Percentiles rank a stretch among this genome's conserved stretches.
Conservation (phyloP, 2,113 vertebrate species). For the Hydrolagus affinis region DNA sequence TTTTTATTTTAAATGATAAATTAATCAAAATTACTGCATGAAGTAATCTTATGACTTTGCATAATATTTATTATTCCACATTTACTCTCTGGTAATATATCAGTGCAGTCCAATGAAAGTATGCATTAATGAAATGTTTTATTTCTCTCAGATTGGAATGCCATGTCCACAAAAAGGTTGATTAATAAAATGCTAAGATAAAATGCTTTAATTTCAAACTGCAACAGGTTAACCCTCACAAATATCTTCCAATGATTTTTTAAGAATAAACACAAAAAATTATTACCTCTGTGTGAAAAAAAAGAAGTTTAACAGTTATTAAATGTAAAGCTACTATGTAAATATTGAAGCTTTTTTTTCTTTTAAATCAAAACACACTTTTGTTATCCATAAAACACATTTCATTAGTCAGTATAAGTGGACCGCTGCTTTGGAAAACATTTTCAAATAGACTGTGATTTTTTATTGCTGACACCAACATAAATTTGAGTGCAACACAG, state of each 20-base stretch:
- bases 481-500: conserved; percentile 62
- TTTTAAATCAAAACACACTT: conserved; percentile 49
- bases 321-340: not conserved
- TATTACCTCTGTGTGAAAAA: not conserved
- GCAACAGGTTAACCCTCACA: not conserved
- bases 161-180: not conserved
- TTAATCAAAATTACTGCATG: too few relatives aligned
- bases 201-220: not conserved
- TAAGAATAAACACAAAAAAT: not conserved
- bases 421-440: conserved; percentile 64
- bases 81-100: too few relatives aligned
- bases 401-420: conserved; percentile 39
- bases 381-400: conserved; percentile 52
- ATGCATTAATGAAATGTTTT: too few relatives aligned
- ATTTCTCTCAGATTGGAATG: too few relatives aligned
- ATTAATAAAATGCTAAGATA: not conserved
- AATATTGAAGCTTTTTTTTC: conserved; percentile 19
- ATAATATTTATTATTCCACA: too few relatives aligned
- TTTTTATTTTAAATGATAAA: too few relatives aligned
- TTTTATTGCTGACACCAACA: conserved; percentile 73
- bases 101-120: too few relatives aligned
- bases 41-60: too few relatives aligned
- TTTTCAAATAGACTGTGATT: conserved; percentile 56
- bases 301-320: not conserved
- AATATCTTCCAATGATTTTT: not conserved